A percentile compares a stretch with the other conserved stretches of the same genome.
Evolutionary conservation across 2,113 vertebrate species (phyloP).

Genomic region (Speoplatyrhinus poulsoni): DNA sequence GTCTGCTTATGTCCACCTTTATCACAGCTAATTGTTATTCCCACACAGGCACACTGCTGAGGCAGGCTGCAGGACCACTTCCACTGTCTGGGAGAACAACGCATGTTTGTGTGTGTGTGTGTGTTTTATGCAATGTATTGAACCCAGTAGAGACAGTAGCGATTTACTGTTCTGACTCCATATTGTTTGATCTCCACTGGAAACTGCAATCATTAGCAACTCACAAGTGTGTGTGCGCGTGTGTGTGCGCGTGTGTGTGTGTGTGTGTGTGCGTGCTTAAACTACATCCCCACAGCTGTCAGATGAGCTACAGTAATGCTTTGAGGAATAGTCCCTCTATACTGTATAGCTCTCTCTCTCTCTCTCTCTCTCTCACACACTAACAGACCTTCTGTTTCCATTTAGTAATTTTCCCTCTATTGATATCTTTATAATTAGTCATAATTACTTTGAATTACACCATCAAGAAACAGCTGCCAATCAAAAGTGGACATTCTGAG

Average conservation of each 20-base stretch:
- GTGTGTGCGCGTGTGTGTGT: neutral
- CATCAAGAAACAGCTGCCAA: slow-evolving; percentile 35
- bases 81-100: slow-evolving; percentile 13
- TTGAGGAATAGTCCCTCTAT: slow-evolving; percentile 19
- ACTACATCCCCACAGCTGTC: slow-evolving; percentile 24
- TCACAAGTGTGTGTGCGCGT: slow-evolving; percentile 16
- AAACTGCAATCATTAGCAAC: slow-evolving; percentile 38
- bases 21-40: slow-evolving; percentile 34
- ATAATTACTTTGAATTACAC: slow-evolving; percentile 50
- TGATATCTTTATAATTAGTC: slow-evolving; percentile 49
- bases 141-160: slow-evolving; percentile 39
- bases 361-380: neutral
- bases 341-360: slow-evolving; percentile 7
- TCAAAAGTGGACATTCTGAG: slow-evolving; percentile 29
- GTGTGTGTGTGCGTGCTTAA: slow-evolving; percentile 7
- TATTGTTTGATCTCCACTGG: slow-evolving; percentile 51
- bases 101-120: slow-evolving; percentile 12
- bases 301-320: slow-evolving; percentile 30
- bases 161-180: slow-evolving; percentile 35
- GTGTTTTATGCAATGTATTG: slow-evolving; percentile 32
- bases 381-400: slow-evolving; percentile 18
- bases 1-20: neutral
- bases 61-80: neutral
- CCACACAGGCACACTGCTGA: neutral
- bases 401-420: slow-evolving; percentile 28